A percentile compares a stretch with the other conserved stretches of the same genome.
phyloP scores from a whole-genome alignment of 2,797 vertebrate genomes.

The Ctenopoma kingsleyae region DNA sequence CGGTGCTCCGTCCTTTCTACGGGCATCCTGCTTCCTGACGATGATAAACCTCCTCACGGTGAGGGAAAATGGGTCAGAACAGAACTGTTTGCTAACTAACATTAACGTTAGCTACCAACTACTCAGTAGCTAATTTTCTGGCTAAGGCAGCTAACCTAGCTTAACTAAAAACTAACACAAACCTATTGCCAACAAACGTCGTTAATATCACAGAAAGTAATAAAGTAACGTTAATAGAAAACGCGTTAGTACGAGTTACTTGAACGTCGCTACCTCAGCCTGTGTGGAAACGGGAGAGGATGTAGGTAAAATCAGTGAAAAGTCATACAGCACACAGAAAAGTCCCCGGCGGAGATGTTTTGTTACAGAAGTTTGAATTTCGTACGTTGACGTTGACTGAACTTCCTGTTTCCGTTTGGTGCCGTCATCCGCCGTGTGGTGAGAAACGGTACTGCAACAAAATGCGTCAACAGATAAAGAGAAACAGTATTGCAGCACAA shows the following conservation, averaged over 20 bases:
- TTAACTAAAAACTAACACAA: background rate
- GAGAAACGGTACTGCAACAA: conserved; percentile 16
- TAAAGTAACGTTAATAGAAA: background rate
- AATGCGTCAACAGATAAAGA: background rate
- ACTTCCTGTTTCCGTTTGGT: conserved; percentile 76
- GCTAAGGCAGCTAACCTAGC: background rate
- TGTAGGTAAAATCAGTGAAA: background rate
- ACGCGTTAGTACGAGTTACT: rapidly evolving
- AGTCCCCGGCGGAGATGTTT: conserved; percentile 37
- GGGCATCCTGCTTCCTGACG: conserved; percentile 62
- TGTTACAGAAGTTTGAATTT: conserved; percentile 84
- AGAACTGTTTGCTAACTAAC: background rate
- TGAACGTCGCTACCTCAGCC: conserved; percentile 33
- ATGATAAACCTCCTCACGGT: conserved; percentile 4
- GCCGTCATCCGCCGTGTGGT: conserved; percentile 44
- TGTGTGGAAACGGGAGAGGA: background rate
- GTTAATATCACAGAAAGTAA: background rate
- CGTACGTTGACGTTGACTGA: conserved; percentile 63
- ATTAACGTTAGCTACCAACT: background rate
- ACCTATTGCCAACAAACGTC: background rate
- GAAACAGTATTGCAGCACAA: background rate
- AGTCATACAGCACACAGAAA: background rate
- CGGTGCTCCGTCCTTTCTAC: conserved; percentile 70
- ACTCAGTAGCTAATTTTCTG: too few relatives aligned
- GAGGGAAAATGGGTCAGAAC: background rate